These are phyloP conservation scores for Dicroscelio sp. DNA, from an alignment of 2,888 invertebrate species.

Conservation along the genomic window DNA sequence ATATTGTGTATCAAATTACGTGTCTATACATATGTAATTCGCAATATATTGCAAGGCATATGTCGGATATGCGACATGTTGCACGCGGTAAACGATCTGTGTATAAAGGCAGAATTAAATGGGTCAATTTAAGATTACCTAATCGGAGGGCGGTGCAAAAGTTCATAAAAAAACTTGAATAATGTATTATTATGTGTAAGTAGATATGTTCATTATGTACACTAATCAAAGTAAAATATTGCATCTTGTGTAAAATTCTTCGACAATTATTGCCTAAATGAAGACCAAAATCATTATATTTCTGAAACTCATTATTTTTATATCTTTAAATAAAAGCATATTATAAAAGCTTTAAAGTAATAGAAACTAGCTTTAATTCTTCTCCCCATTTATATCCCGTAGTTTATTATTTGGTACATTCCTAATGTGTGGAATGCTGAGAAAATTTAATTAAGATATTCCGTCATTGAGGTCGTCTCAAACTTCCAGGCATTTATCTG, in stretches of 20 bases:
- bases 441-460: conserved; percentile 6
- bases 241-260: neutral
- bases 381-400: no score
- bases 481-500: neutral
- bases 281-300: no score
- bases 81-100: conserved; percentile 53
- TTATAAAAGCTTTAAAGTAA: neutral
- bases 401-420: neutral
- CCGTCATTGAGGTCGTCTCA: neutral
- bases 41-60: conserved; percentile 45
- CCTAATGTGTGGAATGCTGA: neutral
- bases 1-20: conserved; percentile 47
- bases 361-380: neutral
- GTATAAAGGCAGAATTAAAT: conserved; percentile 33
- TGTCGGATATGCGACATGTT: conserved; percentile 46
- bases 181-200: conserved; percentile 16
- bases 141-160: conserved; percentile 20
- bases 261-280: no score
- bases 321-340: neutral
- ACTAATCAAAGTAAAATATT: neutral
- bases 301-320: neutral
- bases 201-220: conserved; percentile 5
- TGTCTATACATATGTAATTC: conserved; percentile 49
- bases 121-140: conserved; percentile 38
- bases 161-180: neutral